Base-by-base conservation (phyloP, 2,888 invertebrate genomes). In the Ischnura elegans region DNA sequence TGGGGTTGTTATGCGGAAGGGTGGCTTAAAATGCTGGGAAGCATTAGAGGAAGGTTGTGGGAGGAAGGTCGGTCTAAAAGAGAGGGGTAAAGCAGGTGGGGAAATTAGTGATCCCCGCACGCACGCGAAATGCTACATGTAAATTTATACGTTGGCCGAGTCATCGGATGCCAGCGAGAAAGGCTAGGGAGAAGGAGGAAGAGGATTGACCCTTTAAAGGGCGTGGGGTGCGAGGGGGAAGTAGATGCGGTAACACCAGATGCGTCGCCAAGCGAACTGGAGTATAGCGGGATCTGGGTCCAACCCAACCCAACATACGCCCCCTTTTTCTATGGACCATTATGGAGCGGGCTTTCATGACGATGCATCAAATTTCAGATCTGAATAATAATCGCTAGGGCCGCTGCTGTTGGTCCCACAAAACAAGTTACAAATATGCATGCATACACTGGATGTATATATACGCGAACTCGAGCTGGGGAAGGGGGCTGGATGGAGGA, bases 291-390 rank as follows among this genome's bases (percentile, higher is more conserved):
- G 36, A 16, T 29, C 43, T 47, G 47, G 42, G 19, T 42, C 85
- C 42, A 19, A 6, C 86, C 45, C 2, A 85, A 0, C 46, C 25
- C 13, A 29, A 25, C 45, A 25, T 51, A 21, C 90, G 51, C 29
- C 87, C 13, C 46, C 43, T 51, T 55, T 36, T 42, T 36, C 21
- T n/a, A 43, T 19, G 90, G 61, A 43, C 42, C 61, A 55, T 42
- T 42, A 47, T 47, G 51, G 45, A 51, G 16, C 55, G 43, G 25
- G 36, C 87, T 90, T 90, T 90, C 66, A 76, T 76, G 36, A 90
- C 42, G 90, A 61, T 25, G 90, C 90, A 90, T 90, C 90, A 90
- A 90, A 90, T 90, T 90, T 90, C 90, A 45, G 90, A 66, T 43
- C 61, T 90, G 90, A 90, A 90, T 90, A 90, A 90, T 90, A 90